These are phyloP conservation scores for Rhabdophis nuchalis DNA, from an alignment of 2,797 vertebrate genomes.

Conservation along the genomic window DNA sequence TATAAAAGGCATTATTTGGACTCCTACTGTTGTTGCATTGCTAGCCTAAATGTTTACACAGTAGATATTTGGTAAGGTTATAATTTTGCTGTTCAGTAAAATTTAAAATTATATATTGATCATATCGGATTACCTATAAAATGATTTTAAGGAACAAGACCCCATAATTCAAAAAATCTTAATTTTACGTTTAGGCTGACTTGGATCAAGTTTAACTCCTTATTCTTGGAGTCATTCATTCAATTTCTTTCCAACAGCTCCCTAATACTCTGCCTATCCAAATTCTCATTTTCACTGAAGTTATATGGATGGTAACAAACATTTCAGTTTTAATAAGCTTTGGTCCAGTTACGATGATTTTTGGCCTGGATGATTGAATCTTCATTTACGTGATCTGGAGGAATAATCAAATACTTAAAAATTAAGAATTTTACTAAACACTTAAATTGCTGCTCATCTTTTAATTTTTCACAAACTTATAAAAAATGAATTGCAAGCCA, in stretches of 20 bases:
- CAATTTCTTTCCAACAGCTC: neutral
- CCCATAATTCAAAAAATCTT: constrained; percentile 24
- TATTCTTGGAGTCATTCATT: neutral
- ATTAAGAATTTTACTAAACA: constrained; percentile 47
- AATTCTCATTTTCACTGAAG: neutral
- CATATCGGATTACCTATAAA: constrained; percentile 2
- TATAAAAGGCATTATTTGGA: neutral
- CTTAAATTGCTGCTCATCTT: constrained; percentile 36
- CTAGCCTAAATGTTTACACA: constrained; percentile 34
- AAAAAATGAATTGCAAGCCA: constrained; percentile 51
- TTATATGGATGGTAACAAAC: neutral
- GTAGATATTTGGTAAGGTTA: constrained; percentile 27
- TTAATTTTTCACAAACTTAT: constrained; percentile 37
- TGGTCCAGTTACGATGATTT: neutral
- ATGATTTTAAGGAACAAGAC: constrained; percentile 27
- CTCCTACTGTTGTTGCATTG: neutral
- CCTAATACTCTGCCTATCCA: neutral
- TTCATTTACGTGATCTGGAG: neutral
- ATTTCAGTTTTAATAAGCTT: neutral
- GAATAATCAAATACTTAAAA: constrained; percentile 39
- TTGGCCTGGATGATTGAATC: neutral
- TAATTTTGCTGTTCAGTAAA: constrained; percentile 24
- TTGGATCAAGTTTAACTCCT: neutral
- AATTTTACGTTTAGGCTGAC: neutral
- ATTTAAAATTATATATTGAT: constrained; percentile 42